Evolutionary conservation across 2,113 vertebrate species (phyloP), one percentile per base, ranked within the genome.

Genomic region (Athene cunicularia): DNA sequence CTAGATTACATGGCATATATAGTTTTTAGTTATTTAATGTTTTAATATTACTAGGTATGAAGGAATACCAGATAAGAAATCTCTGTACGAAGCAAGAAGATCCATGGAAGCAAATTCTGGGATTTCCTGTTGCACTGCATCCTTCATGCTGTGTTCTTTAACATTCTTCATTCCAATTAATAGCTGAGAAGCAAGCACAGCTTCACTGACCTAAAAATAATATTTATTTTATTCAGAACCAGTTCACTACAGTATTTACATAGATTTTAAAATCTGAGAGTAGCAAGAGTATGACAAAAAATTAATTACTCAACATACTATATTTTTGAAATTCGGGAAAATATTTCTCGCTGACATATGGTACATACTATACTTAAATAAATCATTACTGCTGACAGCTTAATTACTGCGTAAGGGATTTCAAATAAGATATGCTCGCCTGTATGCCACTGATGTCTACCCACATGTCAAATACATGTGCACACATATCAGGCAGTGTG

Each of bases 21-120:
- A 33, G 14, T 39, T 53, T 60, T 35, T 67, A 41, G 13, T 45
- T 79, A 72, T 39, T 85, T 58, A 37, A 32, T 85, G 59, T 73
- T 77, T 28, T 88, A 64, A 75, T 75, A 66, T 60, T 70, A 33
- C 16, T 72, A 89, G 27, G 10, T n/a, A 83, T 70, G 92, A 85
- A 87, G 58, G 91, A 97, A 93, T 98, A 99, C 98, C 98, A 84
- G 94, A 87, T 90, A 98, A 59, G 83, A 98, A 98, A 63, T 98
- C 98, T 82, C 93, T 97, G 82, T 98, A 98, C 0, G 98, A 98
- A 90, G 97, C 97, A 71, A 98, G 86, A 96, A 99, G 98, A 95
- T 99, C 99, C 95, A 98, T 95, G 50, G 37, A 63, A 75, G 96
- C 98, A 98, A 99, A 99, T 74, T 97, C 97, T 32, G 98, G 98